Conservation (phyloP, 1,140 invertebrate genomes). For the Bombus picipes region DNA sequence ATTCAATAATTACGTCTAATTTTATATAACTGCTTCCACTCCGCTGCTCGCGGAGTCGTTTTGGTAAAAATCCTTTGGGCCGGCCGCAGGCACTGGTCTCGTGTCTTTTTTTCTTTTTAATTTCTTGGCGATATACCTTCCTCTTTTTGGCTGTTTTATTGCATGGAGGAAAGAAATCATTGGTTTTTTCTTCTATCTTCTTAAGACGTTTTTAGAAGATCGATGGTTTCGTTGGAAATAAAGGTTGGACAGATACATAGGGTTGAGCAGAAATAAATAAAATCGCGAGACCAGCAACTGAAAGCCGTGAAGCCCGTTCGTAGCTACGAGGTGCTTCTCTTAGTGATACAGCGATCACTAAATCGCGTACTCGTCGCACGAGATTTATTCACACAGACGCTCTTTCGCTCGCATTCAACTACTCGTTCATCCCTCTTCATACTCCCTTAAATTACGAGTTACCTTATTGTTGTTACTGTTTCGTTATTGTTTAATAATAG, state of each 20-base stretch:
- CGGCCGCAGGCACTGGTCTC: constrained; percentile 19
- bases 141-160: not conserved
- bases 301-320: constrained; percentile 36
- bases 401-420: constrained; percentile 10
- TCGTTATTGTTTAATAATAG: constrained; percentile 60
- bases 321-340: constrained; percentile 24
- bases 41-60: constrained; percentile 60
- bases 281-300: constrained; percentile 33
- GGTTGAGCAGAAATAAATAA: not conserved
- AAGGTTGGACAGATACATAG: not conserved
- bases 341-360: constrained; percentile 29
- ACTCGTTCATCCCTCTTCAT: constrained; percentile 3
- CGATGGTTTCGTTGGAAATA: not conserved
- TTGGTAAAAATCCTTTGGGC: constrained; percentile 72
- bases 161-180: not conserved
- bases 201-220: too few relatives aligned
- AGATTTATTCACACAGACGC: constrained; percentile 1
- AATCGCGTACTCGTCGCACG: constrained; percentile 34
- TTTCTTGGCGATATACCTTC: not conserved
- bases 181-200: not conserved
- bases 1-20: constrained; percentile 60
- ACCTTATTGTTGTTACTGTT: constrained; percentile 63
- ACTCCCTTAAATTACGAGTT: constrained; percentile 56
- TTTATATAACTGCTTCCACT: constrained; percentile 55
- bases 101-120: not conserved